Evolutionary conservation across 2,113 vertebrate genomes (phyloP).

Genomic region (Coracopsis vasa): DNA sequence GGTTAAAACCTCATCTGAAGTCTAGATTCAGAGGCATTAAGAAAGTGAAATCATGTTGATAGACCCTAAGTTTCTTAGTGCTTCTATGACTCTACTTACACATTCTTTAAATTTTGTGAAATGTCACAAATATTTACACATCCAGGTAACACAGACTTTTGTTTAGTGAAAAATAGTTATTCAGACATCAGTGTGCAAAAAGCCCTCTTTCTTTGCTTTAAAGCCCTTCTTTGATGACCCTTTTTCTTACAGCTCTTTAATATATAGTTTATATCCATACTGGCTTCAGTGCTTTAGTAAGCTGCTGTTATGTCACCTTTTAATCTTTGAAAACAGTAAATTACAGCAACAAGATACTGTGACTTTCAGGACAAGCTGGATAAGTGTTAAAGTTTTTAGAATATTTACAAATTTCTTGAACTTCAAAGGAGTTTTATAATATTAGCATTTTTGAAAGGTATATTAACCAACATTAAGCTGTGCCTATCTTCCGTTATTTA

Average conservation of each 20-base stretch:
- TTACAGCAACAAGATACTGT: neutral
- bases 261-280: neutral
- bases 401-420: neutral
- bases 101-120: neutral
- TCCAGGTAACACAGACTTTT: neutral
- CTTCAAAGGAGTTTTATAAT: neutral
- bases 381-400: neutral
- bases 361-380: neutral
- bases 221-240: neutral
- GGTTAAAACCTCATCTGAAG: neutral
- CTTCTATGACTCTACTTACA: neutral
- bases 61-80: neutral
- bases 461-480: neutral
- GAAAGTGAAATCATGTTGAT: neutral
- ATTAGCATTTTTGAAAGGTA: neutral
- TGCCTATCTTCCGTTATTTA: neutral
- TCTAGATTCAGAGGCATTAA: neutral
- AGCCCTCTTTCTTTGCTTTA: neutral
- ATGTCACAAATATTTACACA: fast-evolving
- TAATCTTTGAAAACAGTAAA: neutral
- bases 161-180: neutral
- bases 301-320: neutral
- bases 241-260: neutral
- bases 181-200: neutral
- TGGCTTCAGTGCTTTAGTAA: neutral